Conservation (phyloP, 1,140 invertebrate genomes). For the Drosophila santomea region DNA sequence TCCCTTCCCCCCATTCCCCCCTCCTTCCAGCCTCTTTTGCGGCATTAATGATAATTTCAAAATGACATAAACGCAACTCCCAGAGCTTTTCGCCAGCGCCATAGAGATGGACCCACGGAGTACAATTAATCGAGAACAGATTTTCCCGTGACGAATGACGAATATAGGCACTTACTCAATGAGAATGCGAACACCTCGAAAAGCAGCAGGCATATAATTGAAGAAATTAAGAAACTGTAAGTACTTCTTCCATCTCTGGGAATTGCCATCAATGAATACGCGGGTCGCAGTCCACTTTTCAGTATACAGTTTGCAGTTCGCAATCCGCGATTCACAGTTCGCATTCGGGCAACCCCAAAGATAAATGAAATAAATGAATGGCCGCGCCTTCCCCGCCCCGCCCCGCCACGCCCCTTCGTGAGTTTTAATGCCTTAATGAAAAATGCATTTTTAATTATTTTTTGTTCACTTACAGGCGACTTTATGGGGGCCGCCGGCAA, state of each 20-base stretch:
- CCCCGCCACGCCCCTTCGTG: neutral
- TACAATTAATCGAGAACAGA: neutral
- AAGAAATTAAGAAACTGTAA: no score
- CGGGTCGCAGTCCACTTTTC: conserved; percentile 38
- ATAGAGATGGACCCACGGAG: conserved; percentile 23
- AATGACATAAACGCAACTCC: conserved; percentile 73
- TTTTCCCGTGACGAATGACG: no score
- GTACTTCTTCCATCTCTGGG: neutral
- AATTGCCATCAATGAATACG: conserved; percentile 67
- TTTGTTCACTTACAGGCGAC: conserved; percentile 73
- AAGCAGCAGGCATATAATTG: no score
- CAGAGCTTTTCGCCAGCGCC: conserved; percentile 9
- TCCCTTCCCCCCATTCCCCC: neutral
- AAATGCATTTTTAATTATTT: conserved; percentile 83
- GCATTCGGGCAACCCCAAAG: conserved; percentile 51
- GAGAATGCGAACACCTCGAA: no score
- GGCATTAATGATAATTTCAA: conserved; percentile 79
- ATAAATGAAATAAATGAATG: conserved; percentile 82
- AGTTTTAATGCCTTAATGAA: conserved; percentile 79
- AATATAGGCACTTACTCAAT: no score
- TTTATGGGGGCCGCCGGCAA: conserved; percentile 26
- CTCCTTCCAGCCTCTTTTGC: no score
- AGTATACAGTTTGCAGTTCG: conserved; percentile 8
- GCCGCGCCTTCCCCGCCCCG: conserved; percentile 14
- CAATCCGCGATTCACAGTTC: conserved; percentile 8